phyloP scores from a whole-genome alignment of 2,797 vertebrate genomes.

The Xenops minutus region DNA sequence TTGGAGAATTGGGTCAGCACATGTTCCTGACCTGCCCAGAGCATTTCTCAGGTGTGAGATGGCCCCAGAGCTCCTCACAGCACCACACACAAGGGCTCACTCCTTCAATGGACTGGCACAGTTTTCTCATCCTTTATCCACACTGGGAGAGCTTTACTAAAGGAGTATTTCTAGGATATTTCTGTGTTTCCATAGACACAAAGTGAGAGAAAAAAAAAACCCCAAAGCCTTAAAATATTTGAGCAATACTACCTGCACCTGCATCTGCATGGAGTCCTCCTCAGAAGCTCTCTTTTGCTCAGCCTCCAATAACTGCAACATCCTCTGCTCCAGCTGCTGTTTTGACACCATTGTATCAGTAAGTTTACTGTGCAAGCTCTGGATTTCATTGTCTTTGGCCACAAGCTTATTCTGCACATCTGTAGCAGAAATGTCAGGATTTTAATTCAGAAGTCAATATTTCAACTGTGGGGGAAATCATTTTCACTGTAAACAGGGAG shows the following conservation, averaged over 20 bases:
- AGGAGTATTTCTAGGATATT: not conserved
- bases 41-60: not conserved
- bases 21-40: not conserved
- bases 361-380: slow-evolving; percentile 90
- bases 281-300: slow-evolving; percentile 86
- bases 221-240: not conserved
- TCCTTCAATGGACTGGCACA: not conserved
- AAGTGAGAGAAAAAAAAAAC: not conserved
- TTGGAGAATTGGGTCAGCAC: not conserved
- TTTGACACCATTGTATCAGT: slow-evolving; percentile 91
- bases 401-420: slow-evolving; percentile 92
- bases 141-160: not conserved
- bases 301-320: slow-evolving; percentile 89
- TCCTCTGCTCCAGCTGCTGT: slow-evolving; percentile 91
- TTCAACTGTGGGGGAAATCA: not conserved
- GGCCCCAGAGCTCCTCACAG: not conserved
- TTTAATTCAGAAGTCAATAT: slow-evolving; percentile 22
- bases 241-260: slow-evolving; percentile 80
- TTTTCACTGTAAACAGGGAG: not conserved
- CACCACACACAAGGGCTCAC: not conserved
- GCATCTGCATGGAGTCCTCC: slow-evolving; percentile 86
- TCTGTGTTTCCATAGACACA: not conserved
- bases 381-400: slow-evolving; percentile 90
- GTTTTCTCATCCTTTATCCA: not conserved
- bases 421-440: slow-evolving; percentile 58